phyloP scores from a whole-genome alignment of 2,888 invertebrate species.

The Agrypnus murinus region DNA sequence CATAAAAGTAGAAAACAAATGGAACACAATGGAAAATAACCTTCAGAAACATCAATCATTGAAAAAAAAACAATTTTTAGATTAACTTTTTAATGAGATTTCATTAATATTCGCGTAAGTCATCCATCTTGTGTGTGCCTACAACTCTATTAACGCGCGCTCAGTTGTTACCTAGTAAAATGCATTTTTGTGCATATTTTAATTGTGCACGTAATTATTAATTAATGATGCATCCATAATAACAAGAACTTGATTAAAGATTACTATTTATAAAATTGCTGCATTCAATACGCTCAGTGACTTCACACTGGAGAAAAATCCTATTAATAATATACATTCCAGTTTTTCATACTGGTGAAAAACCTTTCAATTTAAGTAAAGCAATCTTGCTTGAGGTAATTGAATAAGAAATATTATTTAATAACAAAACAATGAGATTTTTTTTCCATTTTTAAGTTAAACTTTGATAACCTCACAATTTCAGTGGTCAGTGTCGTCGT shows the following conservation, averaged over 20 bases:
- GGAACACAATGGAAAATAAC: no score
- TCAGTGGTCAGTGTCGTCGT: slow-evolving; percentile 51
- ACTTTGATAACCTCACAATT: slow-evolving; percentile 47
- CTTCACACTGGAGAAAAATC: no score
- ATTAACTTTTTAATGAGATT: slow-evolving; percentile 49
- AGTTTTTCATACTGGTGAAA: no score
- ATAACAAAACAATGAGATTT: not conserved
- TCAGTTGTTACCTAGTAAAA: not conserved
- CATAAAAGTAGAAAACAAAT: no score
- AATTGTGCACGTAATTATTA: no score
- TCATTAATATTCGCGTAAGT: slow-evolving; percentile 44
- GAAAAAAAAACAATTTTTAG: slow-evolving; percentile 34
- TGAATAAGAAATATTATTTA: not conserved
- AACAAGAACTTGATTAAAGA: no score
- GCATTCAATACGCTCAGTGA: no score
- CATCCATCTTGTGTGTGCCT: slow-evolving; percentile 44
- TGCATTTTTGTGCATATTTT: slow-evolving; percentile 1
- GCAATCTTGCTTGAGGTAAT: no score
- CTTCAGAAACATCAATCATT: slow-evolving; percentile 44
- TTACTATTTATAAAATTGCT: no score
- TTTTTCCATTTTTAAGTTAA: slow-evolving; percentile 7
- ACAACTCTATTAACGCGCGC: slow-evolving; percentile 34
- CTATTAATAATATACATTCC: no score
- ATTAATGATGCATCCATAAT: no score
- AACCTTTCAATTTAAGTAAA: no score